Evolutionary conservation across 1,140 invertebrate species (phyloP).

Genomic region (Hycleus phaleratus): DNA sequence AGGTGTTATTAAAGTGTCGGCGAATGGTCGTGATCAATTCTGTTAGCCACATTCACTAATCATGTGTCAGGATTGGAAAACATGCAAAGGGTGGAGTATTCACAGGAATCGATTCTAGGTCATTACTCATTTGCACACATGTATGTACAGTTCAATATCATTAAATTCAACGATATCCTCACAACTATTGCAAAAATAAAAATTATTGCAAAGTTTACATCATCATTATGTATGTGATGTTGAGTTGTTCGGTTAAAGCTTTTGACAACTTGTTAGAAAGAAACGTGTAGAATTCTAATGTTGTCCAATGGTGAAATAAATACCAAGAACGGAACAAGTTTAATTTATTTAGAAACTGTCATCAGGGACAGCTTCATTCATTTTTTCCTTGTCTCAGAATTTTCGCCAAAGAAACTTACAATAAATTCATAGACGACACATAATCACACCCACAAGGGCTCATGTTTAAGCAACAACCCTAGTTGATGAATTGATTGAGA

Average conservation of each 20-base stretch:
- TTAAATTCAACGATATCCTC: constrained; percentile 5
- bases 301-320: too few species aligned
- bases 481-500: too few species aligned
- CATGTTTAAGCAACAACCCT: too few species aligned
- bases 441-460: too few species aligned
- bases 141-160: not conserved
- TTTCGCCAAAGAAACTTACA: too few species aligned
- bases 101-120: constrained; percentile 10
- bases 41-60: constrained; percentile 20
- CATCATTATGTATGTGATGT: too few species aligned
- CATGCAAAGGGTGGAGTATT: constrained; percentile 18
- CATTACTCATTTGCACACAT: constrained; percentile 9
- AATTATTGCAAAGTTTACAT: too few species aligned
- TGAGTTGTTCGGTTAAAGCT: not conserved
- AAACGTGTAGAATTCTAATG: not conserved
- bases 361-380: too few species aligned
- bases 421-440: too few species aligned
- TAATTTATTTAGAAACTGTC: too few species aligned
- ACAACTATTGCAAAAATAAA: not conserved
- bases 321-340: too few species aligned
- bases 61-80: constrained; percentile 20
- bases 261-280: constrained; percentile 1
- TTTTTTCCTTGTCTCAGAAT: too few species aligned
- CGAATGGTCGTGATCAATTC: constrained; percentile 19
- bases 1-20: constrained; percentile 23